A percentile compares a stretch with the other conserved stretches of the same genome.
Evolutionary conservation across 2,888 invertebrate genomes (phyloP).

Genomic region (Harmothoe impar): DNA sequence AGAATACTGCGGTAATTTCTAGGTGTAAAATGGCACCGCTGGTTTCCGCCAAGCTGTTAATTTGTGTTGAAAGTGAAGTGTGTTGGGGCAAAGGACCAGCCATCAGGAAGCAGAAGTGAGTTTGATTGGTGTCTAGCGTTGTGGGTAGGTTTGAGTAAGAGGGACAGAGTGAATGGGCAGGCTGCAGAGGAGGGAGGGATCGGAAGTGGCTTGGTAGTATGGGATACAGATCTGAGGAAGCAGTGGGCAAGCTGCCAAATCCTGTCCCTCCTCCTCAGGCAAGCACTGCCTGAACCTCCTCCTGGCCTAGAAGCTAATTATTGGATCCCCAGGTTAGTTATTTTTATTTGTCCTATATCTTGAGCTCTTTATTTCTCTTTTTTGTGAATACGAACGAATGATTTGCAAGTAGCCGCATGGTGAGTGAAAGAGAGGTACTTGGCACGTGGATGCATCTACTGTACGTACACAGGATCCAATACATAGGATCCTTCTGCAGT

Average conservation of each 20-base stretch:
- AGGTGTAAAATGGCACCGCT: not conserved
- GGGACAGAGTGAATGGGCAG: too few relatives aligned
- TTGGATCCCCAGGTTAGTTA: not conserved
- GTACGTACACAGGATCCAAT: too few relatives aligned
- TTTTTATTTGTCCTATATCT: too few relatives aligned
- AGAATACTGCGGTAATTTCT: not conserved
- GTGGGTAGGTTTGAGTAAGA: not conserved
- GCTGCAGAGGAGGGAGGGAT: too few relatives aligned
- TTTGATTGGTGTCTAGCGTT: not conserved
- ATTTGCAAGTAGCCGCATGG: too few relatives aligned
- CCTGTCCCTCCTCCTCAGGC: not conserved
- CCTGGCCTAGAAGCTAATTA: not conserved
- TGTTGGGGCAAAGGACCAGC: not conserved
- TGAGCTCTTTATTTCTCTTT: too few relatives aligned
- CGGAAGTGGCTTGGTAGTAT: too few relatives aligned
- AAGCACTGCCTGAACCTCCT: not conserved
- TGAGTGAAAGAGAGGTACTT: too few relatives aligned
- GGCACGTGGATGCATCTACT: too few relatives aligned
- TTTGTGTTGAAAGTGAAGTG: not conserved
- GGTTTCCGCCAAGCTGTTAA: not conserved
- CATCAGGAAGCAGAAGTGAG: not conserved
- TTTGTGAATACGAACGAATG: too few relatives aligned
- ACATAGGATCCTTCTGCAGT: too few relatives aligned
- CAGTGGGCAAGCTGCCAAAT: not conserved
- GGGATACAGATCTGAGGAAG: not conserved